A percentile compares a stretch with the other conserved stretches of the same genome.
Evolutionary conservation across 2,113 vertebrate genomes (phyloP).

Genomic region (Hippocampus guttulatus): DNA sequence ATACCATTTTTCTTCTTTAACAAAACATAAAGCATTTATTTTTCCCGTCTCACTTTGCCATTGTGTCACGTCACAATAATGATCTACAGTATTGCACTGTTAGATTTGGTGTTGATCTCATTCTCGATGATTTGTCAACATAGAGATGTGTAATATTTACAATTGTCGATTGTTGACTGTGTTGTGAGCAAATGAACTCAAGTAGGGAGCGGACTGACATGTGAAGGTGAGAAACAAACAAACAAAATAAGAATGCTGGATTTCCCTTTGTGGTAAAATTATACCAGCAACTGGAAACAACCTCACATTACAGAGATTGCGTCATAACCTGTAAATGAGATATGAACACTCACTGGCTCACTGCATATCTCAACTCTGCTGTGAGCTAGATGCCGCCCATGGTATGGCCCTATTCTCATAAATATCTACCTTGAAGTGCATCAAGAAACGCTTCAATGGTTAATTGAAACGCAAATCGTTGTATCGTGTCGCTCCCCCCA

Average conservation of each 20-base stretch:
- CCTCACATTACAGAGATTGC: neutral
- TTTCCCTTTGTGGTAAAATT: neutral
- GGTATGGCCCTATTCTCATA: neutral
- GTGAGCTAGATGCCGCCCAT: neutral
- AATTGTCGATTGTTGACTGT: no score
- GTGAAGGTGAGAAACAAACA: no score
- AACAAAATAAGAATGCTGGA: neutral
- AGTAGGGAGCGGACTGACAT: no score
- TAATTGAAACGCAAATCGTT: neutral
- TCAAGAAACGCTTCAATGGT: neutral
- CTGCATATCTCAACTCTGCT: neutral
- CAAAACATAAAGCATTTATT: no score
- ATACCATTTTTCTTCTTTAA: neutral
- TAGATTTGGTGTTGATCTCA: no score
- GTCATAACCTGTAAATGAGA: neutral
- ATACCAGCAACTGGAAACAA: neutral
- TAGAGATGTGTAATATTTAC: no score
- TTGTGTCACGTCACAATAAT: no score
- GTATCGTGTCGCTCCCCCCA: neutral
- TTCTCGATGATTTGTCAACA: no score
- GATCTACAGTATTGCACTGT: no score
- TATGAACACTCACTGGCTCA: neutral
- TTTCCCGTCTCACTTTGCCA: no score
- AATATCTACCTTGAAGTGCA: neutral
- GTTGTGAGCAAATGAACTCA: no score